These are phyloP conservation scores for Apeltes quadracus DNA, from an alignment of 2,113 vertebrate species.

Conservation along the genomic window DNA sequence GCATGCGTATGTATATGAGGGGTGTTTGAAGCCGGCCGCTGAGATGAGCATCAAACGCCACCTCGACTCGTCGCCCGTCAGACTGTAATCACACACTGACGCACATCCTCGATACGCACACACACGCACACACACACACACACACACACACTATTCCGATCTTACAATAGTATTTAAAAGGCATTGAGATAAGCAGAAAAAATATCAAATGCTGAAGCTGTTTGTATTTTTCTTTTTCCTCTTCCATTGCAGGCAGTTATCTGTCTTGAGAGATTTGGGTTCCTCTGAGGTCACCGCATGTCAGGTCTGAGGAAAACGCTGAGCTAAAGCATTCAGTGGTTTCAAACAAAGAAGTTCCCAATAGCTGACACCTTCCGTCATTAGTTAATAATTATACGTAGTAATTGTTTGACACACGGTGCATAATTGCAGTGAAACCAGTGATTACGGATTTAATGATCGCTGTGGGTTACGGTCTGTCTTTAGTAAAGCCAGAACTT, in stretches of 20 bases:
- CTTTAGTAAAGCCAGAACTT: slow-evolving; percentile 12
- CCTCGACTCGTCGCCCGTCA: slow-evolving; percentile 44
- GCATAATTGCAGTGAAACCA: neutral
- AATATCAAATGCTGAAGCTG: slow-evolving; percentile 1
- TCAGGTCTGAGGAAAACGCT: neutral
- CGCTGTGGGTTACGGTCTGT: slow-evolving; percentile 28
- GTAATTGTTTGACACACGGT: neutral
- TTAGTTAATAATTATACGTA: too few species aligned
- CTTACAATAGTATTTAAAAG: slow-evolving; percentile 1
- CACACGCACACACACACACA: too few species aligned
- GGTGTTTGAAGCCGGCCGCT: slow-evolving; percentile 57
- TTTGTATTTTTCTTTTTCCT: slow-evolving; percentile 12
- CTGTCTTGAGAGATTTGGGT: slow-evolving; percentile 10
- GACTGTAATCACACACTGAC: slow-evolving; percentile 31
- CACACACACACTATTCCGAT: neutral
- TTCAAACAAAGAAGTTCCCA: neutral
- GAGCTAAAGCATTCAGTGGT: neutral
- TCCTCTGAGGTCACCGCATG: neutral
- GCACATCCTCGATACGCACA: neutral
- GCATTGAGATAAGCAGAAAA: neutral
- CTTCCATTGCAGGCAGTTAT: slow-evolving; percentile 3
- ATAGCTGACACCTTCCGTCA: neutral
- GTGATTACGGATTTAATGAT: slow-evolving; percentile 9
- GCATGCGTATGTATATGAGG: neutral
- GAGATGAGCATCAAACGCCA: slow-evolving; percentile 59